Evolutionary conservation across 2,888 invertebrate species (phyloP), one percentile per base, ranked within the genome.

Genomic region (Teleiodes luculella): DNA sequence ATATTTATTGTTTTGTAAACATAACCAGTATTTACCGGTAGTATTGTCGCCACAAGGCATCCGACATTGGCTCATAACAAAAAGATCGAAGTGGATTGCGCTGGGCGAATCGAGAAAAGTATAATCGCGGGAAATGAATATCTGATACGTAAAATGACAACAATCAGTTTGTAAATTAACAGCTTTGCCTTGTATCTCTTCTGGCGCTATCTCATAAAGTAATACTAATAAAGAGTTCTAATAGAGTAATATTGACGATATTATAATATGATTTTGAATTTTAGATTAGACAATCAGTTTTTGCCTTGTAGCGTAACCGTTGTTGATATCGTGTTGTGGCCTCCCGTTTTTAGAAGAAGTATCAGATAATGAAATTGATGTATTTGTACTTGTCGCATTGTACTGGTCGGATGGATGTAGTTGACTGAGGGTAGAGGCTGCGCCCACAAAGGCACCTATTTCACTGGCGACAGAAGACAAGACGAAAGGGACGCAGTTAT

Each of bases 231-330:
- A 16, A 41, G 18, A 18, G 36, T 14, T 36, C 18, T 41, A 41
- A 41, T 4, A 18, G 18, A 18, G 8, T 18, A 18, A 41, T 18
- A 39, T 18, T 39, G 16, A 6, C 36, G n/a, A 13, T 8, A 7
- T 6, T 14, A 7, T 16, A 1, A 10, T 14, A 16, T 39, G 2
- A 16, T 35, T 48, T 14, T 16, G 13, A 20, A 20, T 61, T 61
- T 57, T 58, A 18, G 55, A 57, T 55, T 61, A 55, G 55, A 58
- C 60, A 60, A 57, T 63, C 62, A 59, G 57, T 63, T 63, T 61
- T 60, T 60, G 64, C 61, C 63, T 66, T 64, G 52, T 67, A 69
- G 69, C 67, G 65, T 68, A 62, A 65, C 65, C 67, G 67, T 64
- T 68, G 66, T 67, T 61, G 52, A 63, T 62, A 66, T 66, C 63